Conservation (phyloP, 1,140 invertebrate genomes). For the Brevipalpus yothersi region DNA sequence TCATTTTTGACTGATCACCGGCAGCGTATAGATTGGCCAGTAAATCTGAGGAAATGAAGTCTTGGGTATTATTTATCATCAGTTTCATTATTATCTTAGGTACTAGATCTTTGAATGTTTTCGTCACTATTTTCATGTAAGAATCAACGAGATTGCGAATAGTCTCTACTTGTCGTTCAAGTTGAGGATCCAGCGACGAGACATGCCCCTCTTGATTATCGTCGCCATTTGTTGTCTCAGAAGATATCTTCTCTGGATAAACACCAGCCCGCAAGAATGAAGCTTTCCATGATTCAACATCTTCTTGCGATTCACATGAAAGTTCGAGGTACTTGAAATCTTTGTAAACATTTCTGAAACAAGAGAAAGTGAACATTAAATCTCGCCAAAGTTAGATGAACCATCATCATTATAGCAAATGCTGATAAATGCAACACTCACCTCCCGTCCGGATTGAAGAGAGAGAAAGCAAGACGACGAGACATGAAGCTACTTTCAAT, state of each 20-base stretch:
- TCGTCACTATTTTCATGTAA: constrained; percentile 98
- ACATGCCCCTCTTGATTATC: constrained; percentile 22
- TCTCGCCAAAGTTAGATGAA: constrained; percentile 37
- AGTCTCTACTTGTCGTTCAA: constrained; percentile 94
- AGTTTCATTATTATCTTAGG: constrained; percentile 97
- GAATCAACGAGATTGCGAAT: constrained; percentile 97
- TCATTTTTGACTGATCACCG: constrained; percentile 86
- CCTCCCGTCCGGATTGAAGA: constrained; percentile 82
- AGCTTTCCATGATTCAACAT: constrained; percentile 99
- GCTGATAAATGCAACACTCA: constrained; percentile 31
- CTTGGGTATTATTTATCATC: constrained; percentile 91
- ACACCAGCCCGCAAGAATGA: constrained; percentile 94
- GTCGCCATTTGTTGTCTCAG: constrained; percentile 31
- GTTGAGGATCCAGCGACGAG: constrained; percentile 83
- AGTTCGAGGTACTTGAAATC: constrained; percentile 92
- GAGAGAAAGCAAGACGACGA: constrained; percentile 78
- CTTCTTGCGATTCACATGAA: constrained; percentile 89
- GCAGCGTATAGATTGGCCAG: constrained; percentile 86
- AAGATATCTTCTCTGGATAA: constrained; percentile 77
- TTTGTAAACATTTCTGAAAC: constrained; percentile 26
- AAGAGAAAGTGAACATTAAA: background rate
- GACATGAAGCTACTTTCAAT: constrained; percentile 97
- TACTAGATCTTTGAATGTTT: constrained; percentile 90
- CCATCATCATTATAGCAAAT: too few species aligned
- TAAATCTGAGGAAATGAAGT: constrained; percentile 89